Percentiles rank a stretch among this genome's conserved stretches.
phyloP scores from a whole-genome alignment of 2,113 vertebrate species.

The Brachypodius melanocephalos region DNA sequence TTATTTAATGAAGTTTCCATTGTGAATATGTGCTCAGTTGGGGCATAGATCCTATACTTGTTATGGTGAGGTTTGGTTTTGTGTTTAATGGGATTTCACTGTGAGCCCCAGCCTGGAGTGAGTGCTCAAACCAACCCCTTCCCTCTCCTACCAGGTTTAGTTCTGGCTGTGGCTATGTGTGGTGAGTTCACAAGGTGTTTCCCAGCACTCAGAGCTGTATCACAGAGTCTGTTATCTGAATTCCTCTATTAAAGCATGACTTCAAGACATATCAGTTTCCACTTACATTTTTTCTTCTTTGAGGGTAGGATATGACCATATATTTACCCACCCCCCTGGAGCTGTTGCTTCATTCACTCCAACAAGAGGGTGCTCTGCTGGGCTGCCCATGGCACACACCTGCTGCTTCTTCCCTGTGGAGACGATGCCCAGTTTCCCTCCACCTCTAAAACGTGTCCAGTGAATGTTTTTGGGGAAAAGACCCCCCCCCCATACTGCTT shows the following conservation, averaged over 20 bases:
- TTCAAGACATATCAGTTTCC: not conserved
- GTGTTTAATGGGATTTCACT: not conserved
- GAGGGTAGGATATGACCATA: not conserved
- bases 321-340: not conserved
- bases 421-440: not conserved
- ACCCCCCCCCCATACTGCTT: fast-evolving
- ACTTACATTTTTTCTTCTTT: not conserved
- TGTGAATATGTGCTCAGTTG: not conserved
- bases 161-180: not conserved
- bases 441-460: fast-evolving
- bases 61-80: not conserved
- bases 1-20: slow-evolving; percentile 33
- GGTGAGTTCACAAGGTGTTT: not conserved
- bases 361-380: not conserved
- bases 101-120: not conserved
- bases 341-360: not conserved
- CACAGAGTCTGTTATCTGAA: not conserved
- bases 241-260: slow-evolving; percentile 63
- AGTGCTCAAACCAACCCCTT: not conserved
- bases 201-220: not conserved
- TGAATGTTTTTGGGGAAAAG: not conserved
- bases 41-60: not conserved
- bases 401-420: not conserved
- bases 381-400: not conserved
- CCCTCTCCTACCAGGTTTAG: not conserved